Base-by-base conservation (phyloP, 2,113 vertebrate genomes). In the Rhinoderma darwinii region DNA sequence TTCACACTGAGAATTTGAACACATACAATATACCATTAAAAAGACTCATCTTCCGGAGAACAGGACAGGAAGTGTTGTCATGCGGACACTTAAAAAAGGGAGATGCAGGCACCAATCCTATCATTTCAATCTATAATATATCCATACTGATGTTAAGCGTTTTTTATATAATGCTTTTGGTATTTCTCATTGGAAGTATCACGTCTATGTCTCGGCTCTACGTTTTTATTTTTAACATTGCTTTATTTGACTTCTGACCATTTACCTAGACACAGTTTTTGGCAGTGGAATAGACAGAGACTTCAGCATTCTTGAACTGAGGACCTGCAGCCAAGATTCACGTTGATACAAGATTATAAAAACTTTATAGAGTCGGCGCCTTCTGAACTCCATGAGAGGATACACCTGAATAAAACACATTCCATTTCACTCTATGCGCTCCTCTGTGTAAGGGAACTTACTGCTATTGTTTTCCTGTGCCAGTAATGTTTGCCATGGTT, bases 261-360 rank as follows among this genome's bases (percentile, higher is more conserved):
- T 72, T 18, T 72, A 39, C 70, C 76, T 78, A 80, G 32, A 59
- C 51, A 37, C 22, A n/a, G 54, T 59, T 80, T 37, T 17, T 81
- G 78, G 54, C 54, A 59, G 54, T 18, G 12, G 35, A 81, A 41
- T 32, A 30, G 35, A 61, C 78, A 27, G 50, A 84, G 50, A 41
- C 72, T 76, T 61, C 83, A 59, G 50, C 72, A 84, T 59, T 54
- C 50, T 35, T 76, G 37, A 76, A 35, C 50, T 20, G 50, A 15
- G 37, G 51, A 39, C 39, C 44, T 18, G 37, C 37, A 84, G 70
- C 54, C 37, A 84, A 84, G 18, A 76, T 84, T 76, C 37, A 27
- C 70, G 22, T 76, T 61, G 54, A 30, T 63, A 84, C 83, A 76
- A 72, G 73, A 84, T 14, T 76, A 32, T 47, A 41, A 85, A 77